These are phyloP conservation scores for Diarsia brunnea DNA, from an alignment of 2,888 invertebrate genomes.

Conservation along the genomic window DNA sequence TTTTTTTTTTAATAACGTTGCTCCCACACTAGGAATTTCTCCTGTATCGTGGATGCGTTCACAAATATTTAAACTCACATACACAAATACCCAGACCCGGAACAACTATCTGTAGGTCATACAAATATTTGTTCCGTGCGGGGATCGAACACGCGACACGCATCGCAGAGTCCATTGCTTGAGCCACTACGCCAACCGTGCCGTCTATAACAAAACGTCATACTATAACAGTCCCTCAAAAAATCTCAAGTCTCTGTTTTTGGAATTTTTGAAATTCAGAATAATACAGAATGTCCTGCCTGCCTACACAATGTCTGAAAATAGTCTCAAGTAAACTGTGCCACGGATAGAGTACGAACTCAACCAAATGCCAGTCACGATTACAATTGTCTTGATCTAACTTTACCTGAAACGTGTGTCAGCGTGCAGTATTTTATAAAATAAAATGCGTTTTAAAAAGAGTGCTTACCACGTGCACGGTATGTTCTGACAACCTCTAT, in stretches of 20 bases:
- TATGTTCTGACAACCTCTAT: not conserved
- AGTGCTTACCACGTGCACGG: not conserved
- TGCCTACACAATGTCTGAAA: not conserved
- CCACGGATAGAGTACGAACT: not conserved
- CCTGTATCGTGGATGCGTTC: too few relatives aligned
- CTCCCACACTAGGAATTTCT: too few relatives aligned
- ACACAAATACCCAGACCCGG: too few relatives aligned
- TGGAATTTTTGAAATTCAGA: not conserved
- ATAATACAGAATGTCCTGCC: not conserved
- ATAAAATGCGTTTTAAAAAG: not conserved
- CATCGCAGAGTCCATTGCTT: too few relatives aligned
- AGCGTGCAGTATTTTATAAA: not conserved
- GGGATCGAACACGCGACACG: too few relatives aligned
- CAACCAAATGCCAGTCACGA: not conserved
- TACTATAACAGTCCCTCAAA: constrained; percentile 20
- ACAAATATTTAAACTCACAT: too few relatives aligned
- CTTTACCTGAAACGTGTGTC: not conserved
- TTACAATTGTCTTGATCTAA: not conserved
- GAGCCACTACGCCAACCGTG: too few relatives aligned
- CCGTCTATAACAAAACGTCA: too few relatives aligned
- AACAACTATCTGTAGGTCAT: too few relatives aligned
- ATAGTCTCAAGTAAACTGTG: not conserved
- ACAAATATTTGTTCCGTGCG: too few relatives aligned
- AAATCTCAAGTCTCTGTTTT: constrained; percentile 12
- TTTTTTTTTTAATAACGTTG: too few relatives aligned